Evolutionary conservation across 2,888 invertebrate species (phyloP).

Genomic region (Catocala sponsa): DNA sequence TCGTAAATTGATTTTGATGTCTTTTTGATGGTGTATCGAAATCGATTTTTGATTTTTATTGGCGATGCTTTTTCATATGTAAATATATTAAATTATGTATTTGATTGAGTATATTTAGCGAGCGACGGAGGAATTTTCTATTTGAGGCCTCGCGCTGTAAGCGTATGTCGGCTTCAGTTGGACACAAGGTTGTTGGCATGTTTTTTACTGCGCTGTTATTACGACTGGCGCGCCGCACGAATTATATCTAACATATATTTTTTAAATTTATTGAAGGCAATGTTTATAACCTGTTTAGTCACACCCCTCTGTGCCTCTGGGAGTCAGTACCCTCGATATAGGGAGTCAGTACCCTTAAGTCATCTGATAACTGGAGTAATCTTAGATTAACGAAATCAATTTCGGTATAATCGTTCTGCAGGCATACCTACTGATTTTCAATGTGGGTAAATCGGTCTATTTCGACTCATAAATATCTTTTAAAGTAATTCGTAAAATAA

Average conservation of each 20-base stretch:
- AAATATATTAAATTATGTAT: conserved; percentile 73
- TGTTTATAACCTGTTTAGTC: neutral
- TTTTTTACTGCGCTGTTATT: conserved; percentile 54
- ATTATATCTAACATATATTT: conserved; percentile 66
- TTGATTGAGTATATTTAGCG: conserved; percentile 55
- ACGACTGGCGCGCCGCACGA: conserved; percentile 48
- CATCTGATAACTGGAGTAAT: too few relatives aligned
- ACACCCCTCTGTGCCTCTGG: too few relatives aligned
- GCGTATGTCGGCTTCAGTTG: conserved; percentile 9
- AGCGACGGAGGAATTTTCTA: conserved; percentile 37
- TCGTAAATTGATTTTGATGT: conserved; percentile 84
- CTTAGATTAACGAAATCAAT: too few relatives aligned
- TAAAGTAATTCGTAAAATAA: too few relatives aligned
- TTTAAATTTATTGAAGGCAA: conserved; percentile 79
- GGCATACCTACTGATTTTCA: too few relatives aligned
- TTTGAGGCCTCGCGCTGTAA: conserved; percentile 15
- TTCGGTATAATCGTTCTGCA: too few relatives aligned
- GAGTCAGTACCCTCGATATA: too few relatives aligned
- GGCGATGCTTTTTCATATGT: conserved; percentile 80
- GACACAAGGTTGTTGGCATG: conserved; percentile 56
- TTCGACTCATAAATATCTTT: too few relatives aligned
- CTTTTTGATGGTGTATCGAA: conserved; percentile 76
- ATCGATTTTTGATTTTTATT: conserved; percentile 82
- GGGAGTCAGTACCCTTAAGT: too few relatives aligned
- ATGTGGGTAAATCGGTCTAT: too few relatives aligned